These are phyloP conservation scores for Shargacucullia verbasci DNA, from an alignment of 2,888 invertebrate genomes.

Conservation along the genomic window DNA sequence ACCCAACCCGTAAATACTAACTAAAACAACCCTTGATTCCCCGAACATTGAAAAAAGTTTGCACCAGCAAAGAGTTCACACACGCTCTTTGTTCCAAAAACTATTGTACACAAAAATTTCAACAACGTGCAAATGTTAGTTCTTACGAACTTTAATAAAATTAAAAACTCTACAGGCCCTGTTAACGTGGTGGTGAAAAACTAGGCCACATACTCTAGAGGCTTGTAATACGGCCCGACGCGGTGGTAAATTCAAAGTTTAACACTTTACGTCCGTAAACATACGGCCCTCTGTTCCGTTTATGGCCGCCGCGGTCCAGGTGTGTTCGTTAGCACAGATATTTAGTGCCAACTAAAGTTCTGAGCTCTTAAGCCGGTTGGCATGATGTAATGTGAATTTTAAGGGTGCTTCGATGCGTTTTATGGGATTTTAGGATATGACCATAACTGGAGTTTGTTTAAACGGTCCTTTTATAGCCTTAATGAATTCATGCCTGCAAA, in stretches of 20 bases:
- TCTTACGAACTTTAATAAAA: constrained; percentile 55
- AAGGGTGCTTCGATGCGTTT: background rate
- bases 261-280: constrained; percentile 55
- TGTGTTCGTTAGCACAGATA: constrained; percentile 50
- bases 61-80: constrained; percentile 1
- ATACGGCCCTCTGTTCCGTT: constrained; percentile 51
- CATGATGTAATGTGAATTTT: constrained; percentile 28
- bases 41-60: background rate
- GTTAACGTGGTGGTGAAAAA: constrained; percentile 52
- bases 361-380: constrained; percentile 47
- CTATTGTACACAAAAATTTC: constrained; percentile 18
- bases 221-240: constrained; percentile 48
- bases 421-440: background rate
- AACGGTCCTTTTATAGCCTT: background rate
- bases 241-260: constrained; percentile 59
- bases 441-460: background rate
- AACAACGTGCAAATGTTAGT: constrained; percentile 54
- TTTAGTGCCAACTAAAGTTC: constrained; percentile 49
- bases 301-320: constrained; percentile 49
- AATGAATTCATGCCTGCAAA: too few species aligned
- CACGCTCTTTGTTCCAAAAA: constrained; percentile 19
- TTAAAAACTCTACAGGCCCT: constrained; percentile 52
- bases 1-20: constrained; percentile 5
- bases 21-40: background rate
- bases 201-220: constrained; percentile 55